Evolutionary conservation across 2,888 invertebrate species (phyloP), one percentile per base, ranked within the genome.

Genomic region (Tribolium freemani): DNA sequence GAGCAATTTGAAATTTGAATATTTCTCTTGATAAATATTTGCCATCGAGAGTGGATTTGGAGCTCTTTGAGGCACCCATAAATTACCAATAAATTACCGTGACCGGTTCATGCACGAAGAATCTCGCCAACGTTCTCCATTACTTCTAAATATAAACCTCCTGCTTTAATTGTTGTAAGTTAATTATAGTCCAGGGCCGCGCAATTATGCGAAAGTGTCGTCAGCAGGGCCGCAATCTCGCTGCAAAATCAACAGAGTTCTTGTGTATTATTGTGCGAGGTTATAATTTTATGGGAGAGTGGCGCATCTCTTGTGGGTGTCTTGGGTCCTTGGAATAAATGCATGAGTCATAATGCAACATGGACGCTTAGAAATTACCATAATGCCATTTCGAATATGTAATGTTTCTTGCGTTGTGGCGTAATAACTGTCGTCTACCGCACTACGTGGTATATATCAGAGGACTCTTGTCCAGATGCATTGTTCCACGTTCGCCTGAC

Each of bases 391-490:
- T 58, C 70, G 74, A 76, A 76, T 74, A 69, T 74, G 72, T 54
- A 72, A 71, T 74, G 74, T 76, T 76, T 74, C 74, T 76, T 72
- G 66, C 68, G 71, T 69, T 67, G 67, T 54, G 71, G 61, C 67
- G 73, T 71, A 75, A 75, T 75, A 75, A 75, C 74, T 76, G 76
- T 76, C 76, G 72, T 50, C 58, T 67, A 67, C 67, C 45, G 57
- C 76, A 76, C 20, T 70, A 58, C 68, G 58, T 69, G 71, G 53
- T 72, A 67, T 73, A 67, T 71, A 63, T 75, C 71, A 71, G 64
- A 53, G 72, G 66, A 58, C 69, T 72, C 60, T 60, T 46, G 64
- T 50, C 69, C 64, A 66, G 69, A 72, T 66, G 71, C 66, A 71
- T 57, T 54, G 48, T 26, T 8, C 48, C 10, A 44, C 20, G 16